phyloP scores from a whole-genome alignment of 2,113 vertebrate species.

The Penelope pileata region DNA sequence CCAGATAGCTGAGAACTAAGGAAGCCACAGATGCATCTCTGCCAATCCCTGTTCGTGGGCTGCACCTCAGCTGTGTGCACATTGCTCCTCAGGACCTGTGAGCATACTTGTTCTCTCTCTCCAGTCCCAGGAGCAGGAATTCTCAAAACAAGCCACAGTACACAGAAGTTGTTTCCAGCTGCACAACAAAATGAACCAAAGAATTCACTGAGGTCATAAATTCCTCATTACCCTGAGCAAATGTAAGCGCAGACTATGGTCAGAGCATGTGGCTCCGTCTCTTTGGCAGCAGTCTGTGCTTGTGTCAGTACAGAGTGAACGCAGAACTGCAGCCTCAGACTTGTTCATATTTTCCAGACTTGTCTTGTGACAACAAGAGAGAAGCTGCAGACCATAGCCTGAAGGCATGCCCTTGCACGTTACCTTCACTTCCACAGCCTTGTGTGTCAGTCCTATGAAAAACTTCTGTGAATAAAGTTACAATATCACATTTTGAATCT shows the following conservation, averaged over 20 bases:
- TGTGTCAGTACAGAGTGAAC: background rate
- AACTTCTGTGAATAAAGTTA: background rate
- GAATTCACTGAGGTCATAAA: background rate
- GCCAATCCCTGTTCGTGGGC: no score
- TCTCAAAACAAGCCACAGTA: no score
- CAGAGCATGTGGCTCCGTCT: background rate
- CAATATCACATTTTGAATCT: background rate
- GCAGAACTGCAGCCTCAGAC: background rate
- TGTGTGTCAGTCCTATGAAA: background rate
- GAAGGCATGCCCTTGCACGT: fast-evolving
- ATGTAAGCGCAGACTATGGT: background rate
- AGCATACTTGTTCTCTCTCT: no score
- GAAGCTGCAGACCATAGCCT: background rate
- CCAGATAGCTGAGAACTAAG: background rate
- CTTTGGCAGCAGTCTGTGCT: background rate
- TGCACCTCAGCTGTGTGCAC: no score
- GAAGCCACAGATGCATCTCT: no score
- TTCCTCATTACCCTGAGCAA: background rate
- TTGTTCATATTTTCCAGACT: background rate
- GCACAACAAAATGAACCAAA: background rate
- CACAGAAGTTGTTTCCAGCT: no score
- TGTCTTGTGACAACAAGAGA: background rate
- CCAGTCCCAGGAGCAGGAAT: no score
- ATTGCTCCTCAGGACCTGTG: no score
- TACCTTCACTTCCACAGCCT: background rate